A percentile compares a stretch with the other conserved stretches of the same genome.
Evolutionary conservation across 2,888 invertebrate species (phyloP).

Genomic region (Monoplex corrugatus): DNA sequence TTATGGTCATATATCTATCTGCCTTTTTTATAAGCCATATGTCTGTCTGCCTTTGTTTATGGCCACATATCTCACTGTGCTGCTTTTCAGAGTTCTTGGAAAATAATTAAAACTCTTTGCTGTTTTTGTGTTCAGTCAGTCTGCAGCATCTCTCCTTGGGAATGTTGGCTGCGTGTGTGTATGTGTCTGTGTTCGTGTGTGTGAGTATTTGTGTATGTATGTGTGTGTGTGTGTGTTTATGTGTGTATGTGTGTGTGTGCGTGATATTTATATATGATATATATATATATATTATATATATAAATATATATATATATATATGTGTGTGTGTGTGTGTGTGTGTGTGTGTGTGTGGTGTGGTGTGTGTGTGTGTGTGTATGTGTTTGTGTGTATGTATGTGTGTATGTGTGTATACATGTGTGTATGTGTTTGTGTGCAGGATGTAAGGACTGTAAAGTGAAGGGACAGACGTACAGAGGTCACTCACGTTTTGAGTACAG

Average conservation of each 20-base stretch:
- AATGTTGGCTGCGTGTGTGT: not conserved
- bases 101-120: too few species aligned
- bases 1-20: too few species aligned
- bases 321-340: conserved; percentile 1
- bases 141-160: too few species aligned
- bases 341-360: not conserved
- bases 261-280: not conserved
- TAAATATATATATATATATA: not conserved
- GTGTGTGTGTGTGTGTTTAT: too few species aligned
- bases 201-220: too few species aligned
- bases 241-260: not conserved
- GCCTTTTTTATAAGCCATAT: not conserved
- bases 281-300: not conserved
- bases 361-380: not conserved
- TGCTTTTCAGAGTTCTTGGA: too few species aligned
- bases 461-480: conserved; percentile 55
- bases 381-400: not conserved
- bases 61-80: too few species aligned
- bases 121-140: too few species aligned
- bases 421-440: conserved; percentile 48
- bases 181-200: not conserved
- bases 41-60: not conserved
- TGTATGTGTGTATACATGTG: not conserved
- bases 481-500: conserved; percentile 60
- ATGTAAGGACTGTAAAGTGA: conserved; percentile 56